Conservation (phyloP, 1,140 invertebrate genomes). For the Amphibalanus amphitrite region DNA sequence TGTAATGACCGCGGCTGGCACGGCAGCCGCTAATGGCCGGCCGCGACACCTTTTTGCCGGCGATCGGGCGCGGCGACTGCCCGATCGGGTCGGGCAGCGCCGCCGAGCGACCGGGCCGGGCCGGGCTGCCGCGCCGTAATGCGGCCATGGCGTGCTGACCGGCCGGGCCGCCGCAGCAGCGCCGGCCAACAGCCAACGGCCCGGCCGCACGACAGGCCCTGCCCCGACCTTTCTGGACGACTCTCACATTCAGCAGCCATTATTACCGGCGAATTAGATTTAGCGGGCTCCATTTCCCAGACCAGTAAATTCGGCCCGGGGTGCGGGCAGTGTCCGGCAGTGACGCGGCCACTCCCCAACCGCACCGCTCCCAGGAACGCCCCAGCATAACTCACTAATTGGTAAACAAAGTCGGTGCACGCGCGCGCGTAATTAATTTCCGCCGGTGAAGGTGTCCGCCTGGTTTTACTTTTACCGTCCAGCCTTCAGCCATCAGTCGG, state of each 20-base stretch:
- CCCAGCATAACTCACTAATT: background rate
- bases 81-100: too few relatives aligned
- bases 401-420: background rate
- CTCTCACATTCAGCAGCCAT: background rate
- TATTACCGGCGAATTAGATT: background rate
- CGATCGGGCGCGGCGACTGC: background rate
- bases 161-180: too few relatives aligned
- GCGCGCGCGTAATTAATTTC: background rate
- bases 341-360: too few relatives aligned
- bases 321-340: too few relatives aligned
- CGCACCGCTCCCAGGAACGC: background rate
- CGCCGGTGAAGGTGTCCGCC: background rate
- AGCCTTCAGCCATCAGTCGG: background rate
- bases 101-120: too few relatives aligned
- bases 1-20: background rate
- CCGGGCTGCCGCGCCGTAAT: background rate
- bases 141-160: background rate
- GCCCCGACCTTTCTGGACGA: background rate
- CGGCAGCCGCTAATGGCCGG: background rate
- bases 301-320: background rate
- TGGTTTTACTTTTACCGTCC: background rate
- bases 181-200: background rate
- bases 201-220: background rate
- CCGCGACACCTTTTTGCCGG: background rate
- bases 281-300: conserved; percentile 1